Conservation (phyloP, 2,797 vertebrate genomes). For the Nyctibius grandis region DNA sequence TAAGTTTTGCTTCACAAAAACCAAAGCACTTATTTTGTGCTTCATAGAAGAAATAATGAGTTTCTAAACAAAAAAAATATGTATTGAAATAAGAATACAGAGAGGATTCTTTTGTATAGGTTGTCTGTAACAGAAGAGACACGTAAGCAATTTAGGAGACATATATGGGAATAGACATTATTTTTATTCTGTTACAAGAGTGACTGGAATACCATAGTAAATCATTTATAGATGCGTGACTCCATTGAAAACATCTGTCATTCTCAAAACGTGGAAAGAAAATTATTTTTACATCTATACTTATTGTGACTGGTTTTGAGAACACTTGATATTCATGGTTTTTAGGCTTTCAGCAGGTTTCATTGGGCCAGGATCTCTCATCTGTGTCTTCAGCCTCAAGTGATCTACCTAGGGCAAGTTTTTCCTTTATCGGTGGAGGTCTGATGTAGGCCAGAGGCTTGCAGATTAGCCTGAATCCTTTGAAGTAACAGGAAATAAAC, state of each 20-base stretch:
- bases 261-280: not conserved
- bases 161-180: not conserved
- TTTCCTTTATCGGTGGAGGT: not conserved
- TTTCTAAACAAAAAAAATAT: slow-evolving; percentile 4
- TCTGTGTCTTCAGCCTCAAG: not conserved
- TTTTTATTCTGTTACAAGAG: not conserved
- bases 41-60: not conserved
- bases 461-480: not conserved
- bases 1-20: not conserved
- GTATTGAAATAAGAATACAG: not conserved
- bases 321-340: not conserved
- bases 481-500: not conserved
- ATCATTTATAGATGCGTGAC: not conserved
- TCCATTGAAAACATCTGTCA: not conserved
- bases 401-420: not conserved
- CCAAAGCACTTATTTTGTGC: not conserved
- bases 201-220: not conserved
- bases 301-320: not conserved
- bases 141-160: not conserved
- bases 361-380: not conserved
- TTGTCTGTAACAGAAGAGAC: not conserved
- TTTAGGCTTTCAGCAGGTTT: not conserved
- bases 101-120: not conserved
- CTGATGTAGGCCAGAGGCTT: not conserved
- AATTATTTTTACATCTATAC: not conserved